Evolutionary conservation across 2,888 invertebrate species (phyloP).

Genomic region (Cremastobaeus sp.): DNA sequence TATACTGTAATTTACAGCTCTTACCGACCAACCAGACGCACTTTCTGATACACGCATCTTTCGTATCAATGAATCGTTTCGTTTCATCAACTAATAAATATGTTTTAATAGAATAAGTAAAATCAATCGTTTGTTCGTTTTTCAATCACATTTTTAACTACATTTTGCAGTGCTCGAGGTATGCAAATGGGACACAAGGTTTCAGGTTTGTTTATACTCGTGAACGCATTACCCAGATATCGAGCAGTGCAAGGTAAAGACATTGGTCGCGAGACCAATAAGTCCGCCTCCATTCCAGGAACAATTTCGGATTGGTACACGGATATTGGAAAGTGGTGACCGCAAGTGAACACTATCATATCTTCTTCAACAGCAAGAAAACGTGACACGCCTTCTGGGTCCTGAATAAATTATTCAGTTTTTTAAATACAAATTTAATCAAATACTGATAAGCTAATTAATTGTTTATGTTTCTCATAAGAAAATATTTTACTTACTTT

Average conservation of each 20-base stretch:
- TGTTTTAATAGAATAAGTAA: neutral
- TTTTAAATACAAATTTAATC: neutral
- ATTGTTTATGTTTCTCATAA: neutral
- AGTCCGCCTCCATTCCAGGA: constrained; percentile 75
- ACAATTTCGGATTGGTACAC: constrained; percentile 72
- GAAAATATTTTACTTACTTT: constrained; percentile 65
- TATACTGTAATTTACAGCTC: too few relatives aligned
- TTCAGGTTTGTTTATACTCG: constrained; percentile 70
- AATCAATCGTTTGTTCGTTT: constrained; percentile 52
- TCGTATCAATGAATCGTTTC: too few relatives aligned
- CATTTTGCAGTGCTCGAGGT: constrained; percentile 69
- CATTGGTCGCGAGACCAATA: constrained; percentile 69
- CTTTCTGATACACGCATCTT: too few relatives aligned
- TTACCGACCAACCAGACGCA: too few relatives aligned
- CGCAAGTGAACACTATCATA: constrained; percentile 75
- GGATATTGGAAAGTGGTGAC: constrained; percentile 73
- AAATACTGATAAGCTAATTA: neutral
- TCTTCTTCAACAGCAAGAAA: constrained; percentile 73
- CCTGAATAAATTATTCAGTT: constrained; percentile 55
- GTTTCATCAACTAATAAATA: too few relatives aligned
- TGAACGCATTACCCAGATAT: constrained; percentile 70
- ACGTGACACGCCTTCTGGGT: constrained; percentile 68
- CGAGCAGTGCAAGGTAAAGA: constrained; percentile 75
- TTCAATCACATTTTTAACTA: constrained; percentile 63
- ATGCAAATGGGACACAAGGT: constrained; percentile 74